These are phyloP conservation scores for Bombyx mandarina DNA, from an alignment of 1,140 invertebrate genomes.

Conservation along the genomic window DNA sequence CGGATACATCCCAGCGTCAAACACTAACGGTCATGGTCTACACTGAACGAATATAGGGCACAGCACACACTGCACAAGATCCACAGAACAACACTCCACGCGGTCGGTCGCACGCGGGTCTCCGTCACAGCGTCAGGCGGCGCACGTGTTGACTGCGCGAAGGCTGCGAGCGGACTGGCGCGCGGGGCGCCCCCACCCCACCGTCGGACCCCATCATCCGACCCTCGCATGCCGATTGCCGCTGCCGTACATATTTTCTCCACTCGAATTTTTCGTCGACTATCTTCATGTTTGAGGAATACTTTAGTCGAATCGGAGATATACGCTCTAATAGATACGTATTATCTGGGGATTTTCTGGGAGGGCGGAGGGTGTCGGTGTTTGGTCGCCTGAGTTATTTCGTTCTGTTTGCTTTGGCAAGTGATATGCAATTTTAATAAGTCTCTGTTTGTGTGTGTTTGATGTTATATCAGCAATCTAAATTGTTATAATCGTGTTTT, in stretches of 20 bases:
- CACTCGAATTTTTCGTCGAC: slow-evolving; percentile 67
- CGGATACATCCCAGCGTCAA: slow-evolving; percentile 68
- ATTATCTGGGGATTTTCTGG: slow-evolving; percentile 54
- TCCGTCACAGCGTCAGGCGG: slow-evolving; percentile 16
- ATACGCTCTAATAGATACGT: slow-evolving; percentile 65
- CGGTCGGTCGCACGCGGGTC: slow-evolving; percentile 47
- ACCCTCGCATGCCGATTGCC: slow-evolving; percentile 48
- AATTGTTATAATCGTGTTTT: background rate
- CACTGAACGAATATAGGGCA: slow-evolving; percentile 39
- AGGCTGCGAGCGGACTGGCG: slow-evolving; percentile 42
- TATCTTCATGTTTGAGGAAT: slow-evolving; percentile 68
- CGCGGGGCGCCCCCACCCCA: slow-evolving; percentile 31
- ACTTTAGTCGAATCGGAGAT: slow-evolving; percentile 63
- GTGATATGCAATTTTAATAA: slow-evolving; percentile 15
- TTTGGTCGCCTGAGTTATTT: slow-evolving; percentile 12
- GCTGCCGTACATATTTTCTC: slow-evolving; percentile 65
- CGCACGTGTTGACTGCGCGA: slow-evolving; percentile 27
- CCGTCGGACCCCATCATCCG: slow-evolving; percentile 24
- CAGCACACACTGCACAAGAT: slow-evolving; percentile 55
- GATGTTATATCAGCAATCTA: background rate
- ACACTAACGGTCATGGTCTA: slow-evolving; percentile 56
- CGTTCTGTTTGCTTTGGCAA: slow-evolving; percentile 14
- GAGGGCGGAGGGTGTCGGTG: slow-evolving; percentile 33
- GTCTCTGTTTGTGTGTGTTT: background rate
- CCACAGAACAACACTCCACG: slow-evolving; percentile 47